phyloP scores from a whole-genome alignment of 2,113 vertebrate genomes.

The Fukomys damarensis region DNA sequence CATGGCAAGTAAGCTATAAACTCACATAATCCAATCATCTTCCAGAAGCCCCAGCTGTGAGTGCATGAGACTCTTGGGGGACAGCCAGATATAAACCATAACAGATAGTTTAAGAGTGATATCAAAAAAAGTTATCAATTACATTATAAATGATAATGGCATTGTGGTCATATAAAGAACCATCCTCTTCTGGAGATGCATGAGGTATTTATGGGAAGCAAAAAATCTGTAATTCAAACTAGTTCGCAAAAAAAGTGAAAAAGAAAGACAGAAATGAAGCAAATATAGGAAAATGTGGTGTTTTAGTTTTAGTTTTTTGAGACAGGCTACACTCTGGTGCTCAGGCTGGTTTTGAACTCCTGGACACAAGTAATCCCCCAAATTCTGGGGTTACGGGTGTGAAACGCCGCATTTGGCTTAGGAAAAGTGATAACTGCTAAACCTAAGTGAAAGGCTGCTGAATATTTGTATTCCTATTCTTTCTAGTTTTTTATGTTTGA shows the following conservation, averaged over 20 bases:
- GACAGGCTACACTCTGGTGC: background rate
- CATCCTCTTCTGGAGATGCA: background rate
- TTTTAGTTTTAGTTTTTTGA: background rate
- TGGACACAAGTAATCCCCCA: background rate
- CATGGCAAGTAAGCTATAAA: background rate
- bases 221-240: slow-evolving; percentile 36
- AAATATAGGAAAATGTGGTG: background rate
- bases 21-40: background rate
- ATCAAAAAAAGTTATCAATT: background rate
- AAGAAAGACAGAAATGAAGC: background rate
- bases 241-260: background rate
- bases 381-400: too few relatives aligned
- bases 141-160: background rate
- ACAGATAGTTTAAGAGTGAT: background rate
- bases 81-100: background rate
- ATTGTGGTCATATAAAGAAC: background rate
- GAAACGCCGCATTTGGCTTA: background rate
- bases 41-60: background rate
- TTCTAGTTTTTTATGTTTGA: slow-evolving; percentile 8
- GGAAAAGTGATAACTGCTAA: background rate
- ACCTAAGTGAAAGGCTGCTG: background rate
- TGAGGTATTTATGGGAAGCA: background rate
- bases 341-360: background rate
- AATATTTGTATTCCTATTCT: background rate
- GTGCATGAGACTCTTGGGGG: background rate